phyloP scores from a whole-genome alignment of 1,140 invertebrate species.

The Aculops lycopersici region DNA sequence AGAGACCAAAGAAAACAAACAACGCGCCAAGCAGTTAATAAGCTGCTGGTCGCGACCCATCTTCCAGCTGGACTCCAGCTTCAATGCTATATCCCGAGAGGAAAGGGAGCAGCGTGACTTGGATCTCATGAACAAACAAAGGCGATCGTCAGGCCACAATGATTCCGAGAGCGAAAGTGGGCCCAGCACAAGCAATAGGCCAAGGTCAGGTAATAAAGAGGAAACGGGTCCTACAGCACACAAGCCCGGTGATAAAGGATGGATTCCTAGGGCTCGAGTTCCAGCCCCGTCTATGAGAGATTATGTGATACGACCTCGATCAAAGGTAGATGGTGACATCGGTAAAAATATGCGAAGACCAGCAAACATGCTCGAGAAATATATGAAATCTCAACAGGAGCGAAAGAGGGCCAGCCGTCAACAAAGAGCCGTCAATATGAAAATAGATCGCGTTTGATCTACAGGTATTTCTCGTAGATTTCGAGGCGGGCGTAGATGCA shows the following conservation, averaged over 20 bases:
- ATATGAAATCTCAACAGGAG: no score
- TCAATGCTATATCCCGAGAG: slow-evolving; percentile 32
- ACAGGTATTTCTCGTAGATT: no score
- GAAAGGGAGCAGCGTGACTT: slow-evolving; percentile 51
- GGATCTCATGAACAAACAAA: slow-evolving; percentile 43
- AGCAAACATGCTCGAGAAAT: no score
- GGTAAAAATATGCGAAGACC: no score
- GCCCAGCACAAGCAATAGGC: slow-evolving; percentile 6
- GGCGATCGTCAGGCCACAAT: slow-evolving; percentile 15
- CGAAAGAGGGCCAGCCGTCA: no score
- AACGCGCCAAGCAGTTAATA: slow-evolving; percentile 59
- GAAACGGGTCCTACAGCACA: slow-evolving; percentile 13
- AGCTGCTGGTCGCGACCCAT: slow-evolving; percentile 86
- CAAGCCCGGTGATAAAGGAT: slow-evolving; percentile 71
- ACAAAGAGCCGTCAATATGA: no score
- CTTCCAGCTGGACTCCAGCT: slow-evolving; percentile 79
- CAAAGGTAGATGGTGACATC: slow-evolving; percentile 54
- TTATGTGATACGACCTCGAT: slow-evolving; percentile 73
- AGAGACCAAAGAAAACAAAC: slow-evolving; percentile 73
- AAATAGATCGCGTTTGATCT: no score
- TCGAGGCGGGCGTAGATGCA: no score
- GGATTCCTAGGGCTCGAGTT: slow-evolving; percentile 68
- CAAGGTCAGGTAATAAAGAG: slow-evolving; percentile 10
- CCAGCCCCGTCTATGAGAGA: slow-evolving; percentile 80
- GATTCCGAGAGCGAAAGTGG: slow-evolving; percentile 1